phyloP scores from a whole-genome alignment of 2,797 vertebrate genomes.

The Pygocentrus nattereri region DNA sequence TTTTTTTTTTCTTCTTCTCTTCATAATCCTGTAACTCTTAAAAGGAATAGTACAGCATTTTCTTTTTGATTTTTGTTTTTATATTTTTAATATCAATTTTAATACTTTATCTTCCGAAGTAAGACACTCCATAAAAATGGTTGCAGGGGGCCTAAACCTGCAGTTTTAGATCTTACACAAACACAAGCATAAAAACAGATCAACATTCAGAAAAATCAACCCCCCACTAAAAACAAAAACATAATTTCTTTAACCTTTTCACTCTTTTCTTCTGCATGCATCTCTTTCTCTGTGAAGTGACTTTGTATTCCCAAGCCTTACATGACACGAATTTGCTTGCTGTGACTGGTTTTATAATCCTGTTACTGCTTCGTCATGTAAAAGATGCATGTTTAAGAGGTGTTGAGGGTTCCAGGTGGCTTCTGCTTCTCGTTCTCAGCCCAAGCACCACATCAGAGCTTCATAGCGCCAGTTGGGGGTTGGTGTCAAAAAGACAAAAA shows the following conservation, averaged over 20 bases:
- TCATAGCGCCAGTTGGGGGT: neutral
- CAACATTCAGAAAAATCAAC: neutral
- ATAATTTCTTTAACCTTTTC: constrained; percentile 21
- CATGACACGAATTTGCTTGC: constrained; percentile 68
- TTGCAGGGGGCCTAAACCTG: neutral
- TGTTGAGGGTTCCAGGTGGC: neutral
- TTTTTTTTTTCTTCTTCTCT: neutral
- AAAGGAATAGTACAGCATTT: neutral
- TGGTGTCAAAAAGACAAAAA: neutral
- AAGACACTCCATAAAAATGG: neutral
- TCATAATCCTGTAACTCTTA: neutral
- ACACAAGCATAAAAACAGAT: neutral
- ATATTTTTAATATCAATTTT: neutral
- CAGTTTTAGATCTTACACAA: neutral
- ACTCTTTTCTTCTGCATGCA: constrained; percentile 28
- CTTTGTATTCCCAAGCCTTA: constrained; percentile 69
- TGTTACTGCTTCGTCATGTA: constrained; percentile 61
- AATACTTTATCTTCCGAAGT: neutral
- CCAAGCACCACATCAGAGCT: neutral
- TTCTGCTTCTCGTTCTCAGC: neutral
- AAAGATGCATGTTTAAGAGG: constrained; percentile 4
- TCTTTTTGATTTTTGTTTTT: no score
- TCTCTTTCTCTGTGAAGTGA: constrained; percentile 17
- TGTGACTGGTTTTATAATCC: constrained; percentile 74
- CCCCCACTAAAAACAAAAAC: no score